A percentile compares a stretch with the other conserved stretches of the same genome.
Evolutionary conservation across 2,888 invertebrate genomes (phyloP).

Genomic region (Megaustenia siamemsis): DNA sequence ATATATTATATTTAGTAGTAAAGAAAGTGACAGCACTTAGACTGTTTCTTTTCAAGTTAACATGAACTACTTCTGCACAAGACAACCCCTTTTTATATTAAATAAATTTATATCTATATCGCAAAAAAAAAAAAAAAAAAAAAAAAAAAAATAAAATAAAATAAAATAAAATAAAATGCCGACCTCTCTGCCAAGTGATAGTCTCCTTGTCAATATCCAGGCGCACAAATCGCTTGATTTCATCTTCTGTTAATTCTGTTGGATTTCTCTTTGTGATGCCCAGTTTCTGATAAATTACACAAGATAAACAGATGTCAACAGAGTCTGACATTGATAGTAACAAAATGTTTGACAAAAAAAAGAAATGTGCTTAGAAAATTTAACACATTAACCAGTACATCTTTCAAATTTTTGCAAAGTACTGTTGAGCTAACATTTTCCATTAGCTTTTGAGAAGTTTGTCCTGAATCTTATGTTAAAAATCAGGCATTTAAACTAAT

Average conservation of each 20-base stretch:
- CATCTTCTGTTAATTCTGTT: slow-evolving; percentile 87
- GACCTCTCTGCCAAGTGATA: slow-evolving; percentile 96
- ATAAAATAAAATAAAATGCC: slow-evolving; percentile 28
- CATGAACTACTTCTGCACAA: too few species aligned
- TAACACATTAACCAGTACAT: too few species aligned
- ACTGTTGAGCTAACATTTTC: background rate
- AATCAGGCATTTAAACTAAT: too few species aligned
- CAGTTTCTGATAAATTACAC: slow-evolving; percentile 81
- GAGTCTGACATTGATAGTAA: too few species aligned
- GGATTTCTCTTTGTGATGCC: slow-evolving; percentile 94
- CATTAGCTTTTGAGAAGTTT: background rate
- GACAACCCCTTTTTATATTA: too few species aligned
- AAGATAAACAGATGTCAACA: background rate
- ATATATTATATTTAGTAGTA: too few species aligned
- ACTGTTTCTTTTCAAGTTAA: too few species aligned
- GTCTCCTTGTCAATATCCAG: slow-evolving; percentile 93
- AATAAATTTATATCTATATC: too few species aligned
- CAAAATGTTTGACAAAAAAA: too few species aligned
- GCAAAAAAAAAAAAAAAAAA: background rate
- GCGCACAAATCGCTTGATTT: slow-evolving; percentile 89
- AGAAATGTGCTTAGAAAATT: too few species aligned
- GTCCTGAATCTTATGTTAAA: background rate
- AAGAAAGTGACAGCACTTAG: too few species aligned
- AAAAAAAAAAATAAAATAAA: background rate
- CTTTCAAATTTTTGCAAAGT: too few species aligned